A percentile compares a stretch with the other conserved stretches of the same genome.
Evolutionary conservation across 2,888 invertebrate species (phyloP).

Genomic region (Ethmia dodecea): DNA sequence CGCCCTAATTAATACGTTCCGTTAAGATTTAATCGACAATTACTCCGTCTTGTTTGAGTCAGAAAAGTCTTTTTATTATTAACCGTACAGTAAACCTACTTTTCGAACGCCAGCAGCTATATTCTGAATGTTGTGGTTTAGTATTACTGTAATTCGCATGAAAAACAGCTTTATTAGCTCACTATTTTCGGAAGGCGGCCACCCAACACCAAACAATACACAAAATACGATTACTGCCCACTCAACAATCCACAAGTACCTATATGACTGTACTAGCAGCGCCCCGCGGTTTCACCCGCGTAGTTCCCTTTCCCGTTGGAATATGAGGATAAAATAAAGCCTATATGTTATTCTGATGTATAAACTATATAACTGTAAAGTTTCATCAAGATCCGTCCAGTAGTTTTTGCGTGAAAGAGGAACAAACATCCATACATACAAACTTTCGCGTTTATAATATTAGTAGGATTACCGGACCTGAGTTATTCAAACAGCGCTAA

Average conservation of each 20-base stretch:
- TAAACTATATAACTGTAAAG: no score
- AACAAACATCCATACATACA: no score
- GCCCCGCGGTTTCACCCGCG: no score
- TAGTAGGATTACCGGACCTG: no score
- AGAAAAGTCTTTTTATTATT: conserved; percentile 19
- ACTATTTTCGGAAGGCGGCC: conserved; percentile 36
- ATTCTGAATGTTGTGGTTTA: conserved; percentile 41
- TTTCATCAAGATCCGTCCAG: no score
- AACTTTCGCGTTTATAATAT: no score
- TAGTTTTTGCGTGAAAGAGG: no score
- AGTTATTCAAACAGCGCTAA: conserved; percentile 34
- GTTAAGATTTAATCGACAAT: conserved; percentile 33
- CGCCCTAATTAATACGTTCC: conserved; percentile 17
- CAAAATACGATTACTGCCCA: conserved; percentile 28
- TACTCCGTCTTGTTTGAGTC: conserved; percentile 29
- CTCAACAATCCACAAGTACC: conserved; percentile 26
- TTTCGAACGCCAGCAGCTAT: conserved; percentile 31
- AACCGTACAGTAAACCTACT: conserved; percentile 42
- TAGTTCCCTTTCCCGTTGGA: no score
- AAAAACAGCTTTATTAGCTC: conserved; percentile 30
- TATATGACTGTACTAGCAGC: no score
- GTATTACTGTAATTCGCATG: conserved; percentile 32
- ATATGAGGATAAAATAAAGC: no score
- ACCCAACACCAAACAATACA: conserved; percentile 26
- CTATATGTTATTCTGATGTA: no score